Conservation (phyloP, 2,113 vertebrate species). For the Zeus faber region DNA sequence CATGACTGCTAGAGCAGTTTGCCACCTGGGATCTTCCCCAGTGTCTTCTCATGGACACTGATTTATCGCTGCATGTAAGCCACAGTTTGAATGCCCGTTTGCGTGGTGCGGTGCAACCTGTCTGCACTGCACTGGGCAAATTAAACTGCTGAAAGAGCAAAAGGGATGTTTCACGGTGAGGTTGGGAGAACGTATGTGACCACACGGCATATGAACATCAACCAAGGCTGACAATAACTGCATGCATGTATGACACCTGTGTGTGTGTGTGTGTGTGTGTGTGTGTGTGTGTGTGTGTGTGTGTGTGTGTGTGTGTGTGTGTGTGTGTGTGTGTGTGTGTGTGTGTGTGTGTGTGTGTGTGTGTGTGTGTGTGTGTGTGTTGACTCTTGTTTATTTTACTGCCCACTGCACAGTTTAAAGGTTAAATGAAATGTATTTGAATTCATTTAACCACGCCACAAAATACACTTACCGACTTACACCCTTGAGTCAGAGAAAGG, state of each 20-base stretch:
- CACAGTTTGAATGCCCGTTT: slow-evolving; percentile 32
- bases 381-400: too few relatives aligned
- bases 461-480: too few relatives aligned
- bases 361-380: slow-evolving; percentile 8
- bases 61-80: slow-evolving; percentile 34
- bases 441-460: too few relatives aligned
- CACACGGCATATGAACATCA: slow-evolving; percentile 14
- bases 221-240: background rate
- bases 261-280: background rate
- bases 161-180: background rate
- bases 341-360: background rate
- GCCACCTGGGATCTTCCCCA: background rate
- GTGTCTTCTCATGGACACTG: slow-evolving; percentile 6
- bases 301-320: background rate
- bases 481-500: too few relatives aligned
- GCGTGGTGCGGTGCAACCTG: slow-evolving; percentile 34
- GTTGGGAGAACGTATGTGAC: slow-evolving; percentile 6
- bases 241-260: slow-evolving; percentile 7
- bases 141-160: slow-evolving; percentile 25
- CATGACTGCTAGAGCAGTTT: too few relatives aligned
- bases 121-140: slow-evolving; percentile 36
- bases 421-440: too few relatives aligned
- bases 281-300: slow-evolving; percentile 4
- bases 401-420: too few relatives aligned
- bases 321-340: background rate